Conservation (phyloP, 2,113 vertebrate species). For the Rattus rattus region DNA sequence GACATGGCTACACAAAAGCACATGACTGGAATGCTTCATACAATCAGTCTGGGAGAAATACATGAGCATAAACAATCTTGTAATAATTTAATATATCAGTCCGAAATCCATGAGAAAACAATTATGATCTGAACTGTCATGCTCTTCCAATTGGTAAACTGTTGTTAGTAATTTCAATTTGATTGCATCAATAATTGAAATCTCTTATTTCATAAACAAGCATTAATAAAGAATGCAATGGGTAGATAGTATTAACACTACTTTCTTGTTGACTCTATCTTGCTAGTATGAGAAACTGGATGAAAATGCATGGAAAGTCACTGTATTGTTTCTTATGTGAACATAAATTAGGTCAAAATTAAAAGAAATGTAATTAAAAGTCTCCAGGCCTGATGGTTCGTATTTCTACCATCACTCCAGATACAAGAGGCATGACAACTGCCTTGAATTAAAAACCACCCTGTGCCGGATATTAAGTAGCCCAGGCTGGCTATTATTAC, state of each 20-base stretch:
- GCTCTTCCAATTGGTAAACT: background rate
- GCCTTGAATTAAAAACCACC: background rate
- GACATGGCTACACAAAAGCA: background rate
- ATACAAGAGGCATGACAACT: background rate
- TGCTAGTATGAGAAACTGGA: background rate
- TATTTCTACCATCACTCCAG: background rate
- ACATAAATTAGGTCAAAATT: background rate
- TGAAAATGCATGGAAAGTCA: background rate
- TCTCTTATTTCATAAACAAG: constrained; percentile 32
- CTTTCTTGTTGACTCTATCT: background rate
- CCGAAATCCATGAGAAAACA: background rate
- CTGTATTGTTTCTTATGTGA: background rate
- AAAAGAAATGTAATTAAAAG: background rate
- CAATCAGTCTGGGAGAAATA: background rate
- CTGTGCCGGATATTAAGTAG: background rate
- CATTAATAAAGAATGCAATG: constrained; percentile 15
- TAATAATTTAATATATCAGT: background rate
- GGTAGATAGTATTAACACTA: background rate
- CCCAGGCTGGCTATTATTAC: too few relatives aligned
- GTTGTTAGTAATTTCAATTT: background rate
- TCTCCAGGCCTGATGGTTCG: too few relatives aligned
- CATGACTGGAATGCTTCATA: background rate
- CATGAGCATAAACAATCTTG: background rate
- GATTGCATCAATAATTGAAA: background rate
- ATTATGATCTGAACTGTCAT: background rate